Evolutionary conservation across 2,888 invertebrate genomes (phyloP), one percentile per base, ranked within the genome.

Genomic region (Ichneumoninae sp.): DNA sequence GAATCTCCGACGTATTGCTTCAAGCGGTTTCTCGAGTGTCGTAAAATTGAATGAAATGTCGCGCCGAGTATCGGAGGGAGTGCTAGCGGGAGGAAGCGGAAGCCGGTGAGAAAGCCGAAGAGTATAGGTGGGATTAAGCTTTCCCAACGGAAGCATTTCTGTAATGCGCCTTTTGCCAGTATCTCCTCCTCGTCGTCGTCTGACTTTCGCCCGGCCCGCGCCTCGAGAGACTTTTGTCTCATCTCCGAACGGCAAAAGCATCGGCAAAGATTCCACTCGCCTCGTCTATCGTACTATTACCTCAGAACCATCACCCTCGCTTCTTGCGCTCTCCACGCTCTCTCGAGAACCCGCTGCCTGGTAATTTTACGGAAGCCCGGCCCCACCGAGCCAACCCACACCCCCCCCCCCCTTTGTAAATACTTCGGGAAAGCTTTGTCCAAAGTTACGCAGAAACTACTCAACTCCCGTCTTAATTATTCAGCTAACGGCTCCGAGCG

Each of bases 371-470:
- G 78, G 74, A 85, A 85, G 76, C 69, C 74, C 81, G 57, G 68
- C 71, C 71, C 47, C 69, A 66, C 74, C 22, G 13, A 19, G 16
- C 36, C 69, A 65, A 54, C 16, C 70, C 80, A 3, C 26, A 62
- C 80, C 16, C 70, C 80, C 16, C 70, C 78, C 16, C 70, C 80
- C 80, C 80, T 88, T 85, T 81, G 84, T 82, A 87, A 86, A 87
- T 87, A 87, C 81, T 87, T 88, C 72, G 83, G 4, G 44, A 81
- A 80, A 86, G 87, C 87, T 88, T 88, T 87, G 88, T 88, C 82
- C 81, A 69, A 82, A 86, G 80, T 81, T 85, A 83, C 81, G 81
- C 78, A 62, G 79, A 86, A 84, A 83, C 79, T 81, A 83, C 83
- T 81, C 83, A 83, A 80, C 52, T 54, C 66, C 54, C 82, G 83